A percentile compares a stretch with the other conserved stretches of the same genome.
Evolutionary conservation across 2,797 vertebrate species (phyloP).

Genomic region (Holocentrus rufus): DNA sequence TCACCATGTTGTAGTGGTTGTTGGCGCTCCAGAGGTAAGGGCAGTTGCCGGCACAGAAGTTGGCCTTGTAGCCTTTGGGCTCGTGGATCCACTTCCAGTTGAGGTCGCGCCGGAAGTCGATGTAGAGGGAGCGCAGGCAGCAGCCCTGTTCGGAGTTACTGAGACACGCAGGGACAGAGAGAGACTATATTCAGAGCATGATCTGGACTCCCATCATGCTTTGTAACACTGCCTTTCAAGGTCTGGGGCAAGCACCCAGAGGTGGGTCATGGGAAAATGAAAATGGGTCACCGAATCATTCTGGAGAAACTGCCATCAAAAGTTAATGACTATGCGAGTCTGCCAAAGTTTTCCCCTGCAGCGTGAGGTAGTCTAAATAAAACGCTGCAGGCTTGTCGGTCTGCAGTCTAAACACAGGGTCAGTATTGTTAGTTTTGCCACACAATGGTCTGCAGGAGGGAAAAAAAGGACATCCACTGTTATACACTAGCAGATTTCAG

Average conservation of each 20-base stretch:
- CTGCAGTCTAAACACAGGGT: slow-evolving; percentile 72
- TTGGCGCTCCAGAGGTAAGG: slow-evolving; percentile 88
- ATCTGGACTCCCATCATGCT: slow-evolving; percentile 39
- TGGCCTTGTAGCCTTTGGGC: slow-evolving; percentile 87
- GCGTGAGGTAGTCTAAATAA: slow-evolving; percentile 69
- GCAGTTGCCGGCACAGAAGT: slow-evolving; percentile 87
- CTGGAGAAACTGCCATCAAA: slow-evolving; percentile 50
- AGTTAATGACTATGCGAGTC: slow-evolving; percentile 54
- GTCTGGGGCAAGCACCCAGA: slow-evolving; percentile 22
- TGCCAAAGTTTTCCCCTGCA: slow-evolving; percentile 61
- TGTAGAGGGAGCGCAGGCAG: slow-evolving; percentile 87
- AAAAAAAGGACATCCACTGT: slow-evolving; percentile 32
- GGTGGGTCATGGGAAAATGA: slow-evolving; percentile 69
- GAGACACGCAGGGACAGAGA: slow-evolving; percentile 35
- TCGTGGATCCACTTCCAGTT: slow-evolving; percentile 91
- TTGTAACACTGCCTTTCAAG: slow-evolving; percentile 4
- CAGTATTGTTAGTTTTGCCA: slow-evolving; percentile 56
- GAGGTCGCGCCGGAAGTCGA: slow-evolving; percentile 87
- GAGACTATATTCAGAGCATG: slow-evolving; percentile 10
- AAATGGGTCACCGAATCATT: slow-evolving; percentile 42
- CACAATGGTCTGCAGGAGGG: slow-evolving; percentile 57
- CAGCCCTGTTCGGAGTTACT: slow-evolving; percentile 82
- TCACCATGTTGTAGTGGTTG: slow-evolving; percentile 88
- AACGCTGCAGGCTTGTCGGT: slow-evolving; percentile 58
- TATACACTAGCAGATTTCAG: slow-evolving; percentile 40